These are phyloP conservation scores for Pipra filicauda DNA, from an alignment of 2,113 vertebrate genomes.

Conservation along the genomic window DNA sequence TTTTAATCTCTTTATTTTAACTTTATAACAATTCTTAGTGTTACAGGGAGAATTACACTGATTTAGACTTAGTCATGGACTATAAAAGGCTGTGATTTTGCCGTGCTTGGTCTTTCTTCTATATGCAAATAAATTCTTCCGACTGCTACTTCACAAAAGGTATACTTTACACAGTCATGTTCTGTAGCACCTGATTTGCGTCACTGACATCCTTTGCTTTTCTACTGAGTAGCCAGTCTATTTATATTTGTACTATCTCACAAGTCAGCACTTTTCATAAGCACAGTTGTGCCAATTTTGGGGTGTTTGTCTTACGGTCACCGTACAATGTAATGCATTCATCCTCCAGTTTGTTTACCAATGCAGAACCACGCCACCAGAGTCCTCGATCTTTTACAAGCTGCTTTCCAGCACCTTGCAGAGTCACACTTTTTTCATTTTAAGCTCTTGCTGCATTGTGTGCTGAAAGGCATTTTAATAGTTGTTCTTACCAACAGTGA, in stretches of 20 bases:
- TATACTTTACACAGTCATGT: accelerated
- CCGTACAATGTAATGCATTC: not conserved
- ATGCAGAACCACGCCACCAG: not conserved
- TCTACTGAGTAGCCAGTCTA: not conserved
- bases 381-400: not conserved
- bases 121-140: not conserved
- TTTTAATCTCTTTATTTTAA: not conserved
- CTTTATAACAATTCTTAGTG: not conserved
- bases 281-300: not conserved
- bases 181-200: not conserved
- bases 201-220: not conserved
- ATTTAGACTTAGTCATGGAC: not conserved
- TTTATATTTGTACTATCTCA: not conserved
- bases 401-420: not conserved
- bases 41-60: not conserved
- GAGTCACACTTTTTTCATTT: not conserved
- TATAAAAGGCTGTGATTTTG: not conserved
- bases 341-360: not conserved
- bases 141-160: not conserved
- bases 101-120: not conserved
- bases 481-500: not conserved
- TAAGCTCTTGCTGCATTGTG: not conserved
- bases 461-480: not conserved
- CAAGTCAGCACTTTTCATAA: not conserved
- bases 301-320: not conserved